Base-by-base conservation (phyloP, 2,113 vertebrate species). In the Clarias batrachus region DNA sequence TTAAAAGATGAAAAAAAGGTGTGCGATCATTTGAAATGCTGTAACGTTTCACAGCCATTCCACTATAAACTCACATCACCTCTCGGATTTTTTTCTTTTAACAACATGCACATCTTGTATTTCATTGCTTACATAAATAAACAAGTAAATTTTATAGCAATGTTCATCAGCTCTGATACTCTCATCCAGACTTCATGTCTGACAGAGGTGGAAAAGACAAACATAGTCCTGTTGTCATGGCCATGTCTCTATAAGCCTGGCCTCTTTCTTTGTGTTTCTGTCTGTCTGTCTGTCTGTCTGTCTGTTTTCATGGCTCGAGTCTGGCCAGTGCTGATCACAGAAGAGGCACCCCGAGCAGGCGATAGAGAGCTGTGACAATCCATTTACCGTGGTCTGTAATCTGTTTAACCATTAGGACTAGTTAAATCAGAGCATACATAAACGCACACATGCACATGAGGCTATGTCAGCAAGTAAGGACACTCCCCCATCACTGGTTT, bases 331-430 rank as follows among this genome's bases (percentile, higher is more conserved):
- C 95, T 98, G 97, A 97, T 99, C 96, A 93, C 95, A 94, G 92
- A 93, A 94, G 96, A 97, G 95, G 96, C 97, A 97, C 96, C 96
- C 95, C 90, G 93, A 95, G 92, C 19, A 95, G 96, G 94, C 90
- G 96, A 96, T 97, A 95, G 90, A 89, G 96, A 96, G 95, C 98
- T 99, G 97, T 97, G 97, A 96, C 97, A 99, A 99, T 99, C 98
- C 97, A 96, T 95, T 99, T 99, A 98, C 95, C 93, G 94, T 93
- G 95, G 96, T 96, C 97, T 99, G 97, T 99, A 99, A 99, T 99
- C 98, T 98, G 96, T 98, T 99, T 98, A 97, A 96, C 95, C 96
- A 96, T 93, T 97, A 96, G 95, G 95, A 96, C 96, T 94, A 96
- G 97, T 96, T 95, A 92, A 92, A 95, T 94, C 94, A 95, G 94